Evolutionary conservation across 2,113 vertebrate genomes (phyloP).

Genomic region (Microcebus lehilahytsara): DNA sequence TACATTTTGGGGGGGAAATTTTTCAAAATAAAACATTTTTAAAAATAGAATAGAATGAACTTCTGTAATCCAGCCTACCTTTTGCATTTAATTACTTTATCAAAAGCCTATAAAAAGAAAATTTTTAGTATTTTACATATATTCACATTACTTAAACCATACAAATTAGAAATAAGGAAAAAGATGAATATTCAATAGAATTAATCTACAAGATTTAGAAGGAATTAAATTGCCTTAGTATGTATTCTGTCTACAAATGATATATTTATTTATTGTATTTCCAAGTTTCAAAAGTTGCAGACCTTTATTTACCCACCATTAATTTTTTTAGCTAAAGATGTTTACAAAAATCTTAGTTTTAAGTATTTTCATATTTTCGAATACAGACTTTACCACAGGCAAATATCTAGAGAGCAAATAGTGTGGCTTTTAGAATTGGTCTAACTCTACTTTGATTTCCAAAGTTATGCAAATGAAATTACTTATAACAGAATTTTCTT

Average conservation of each 20-base stretch:
- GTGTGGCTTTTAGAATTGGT: neutral
- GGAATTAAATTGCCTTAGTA: neutral
- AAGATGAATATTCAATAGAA: neutral
- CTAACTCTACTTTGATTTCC: neutral
- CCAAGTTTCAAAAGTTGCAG: neutral
- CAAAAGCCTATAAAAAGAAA: neutral
- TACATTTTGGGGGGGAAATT: neutral
- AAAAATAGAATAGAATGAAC: neutral
- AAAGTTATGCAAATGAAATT: neutral
- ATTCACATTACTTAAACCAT: neutral
- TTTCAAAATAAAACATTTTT: neutral
- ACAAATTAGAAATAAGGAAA: neutral
- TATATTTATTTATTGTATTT: neutral
- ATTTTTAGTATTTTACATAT: neutral
- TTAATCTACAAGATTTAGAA: neutral
- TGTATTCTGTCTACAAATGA: neutral
- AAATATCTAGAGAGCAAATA: neutral
- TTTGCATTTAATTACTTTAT: conserved; percentile 7
- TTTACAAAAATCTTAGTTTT: neutral
- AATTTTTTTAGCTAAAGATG: neutral
- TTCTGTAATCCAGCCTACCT: neutral
- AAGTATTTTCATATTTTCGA: neutral
- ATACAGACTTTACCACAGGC: neutral
- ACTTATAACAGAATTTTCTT: neutral
- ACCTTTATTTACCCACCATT: neutral